Evolutionary conservation across 2,888 invertebrate genomes (phyloP), one percentile per base, ranked within the genome.

Genomic region (Meliscaeva auricollis): DNA sequence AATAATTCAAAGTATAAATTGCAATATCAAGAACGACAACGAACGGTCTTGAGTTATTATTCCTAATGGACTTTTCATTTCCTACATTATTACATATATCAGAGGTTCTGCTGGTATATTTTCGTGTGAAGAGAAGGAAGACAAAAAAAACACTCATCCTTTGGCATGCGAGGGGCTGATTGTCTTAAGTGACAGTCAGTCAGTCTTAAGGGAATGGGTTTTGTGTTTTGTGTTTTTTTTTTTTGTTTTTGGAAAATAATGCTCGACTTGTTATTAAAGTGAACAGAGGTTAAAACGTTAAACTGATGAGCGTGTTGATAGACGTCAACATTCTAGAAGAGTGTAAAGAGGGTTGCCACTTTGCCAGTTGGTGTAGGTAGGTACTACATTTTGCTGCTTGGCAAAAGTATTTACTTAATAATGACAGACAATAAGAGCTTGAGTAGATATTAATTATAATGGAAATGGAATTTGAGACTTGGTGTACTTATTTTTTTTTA

Each of bases 381-480:
- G n/a, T n/a, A n/a, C n/a, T n/a, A n/a, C n/a, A n/a, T n/a, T n/a
- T n/a, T n/a, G 13, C 7, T 38, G 38, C 38, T 9, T 13, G 9
- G 44, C 17, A 41, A 62, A 62, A 52, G 60, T 70, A 54, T 70
- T 70, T 52, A 77, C 41, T 62, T 62, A 78, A 72, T 54, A 58
- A 46, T 72, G 52, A 76, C 38, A 60, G 64, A 73, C 64, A 66
- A 66, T 41, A 64, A 73, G 73, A 66, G 60, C 54, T 72, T 66
- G n/a, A 22, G 13, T 52, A 30, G 56, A 38, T 60, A 50, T 79
- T 73, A 79, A 79, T 73, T 79, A 66, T 77, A 50, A 68, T 50
- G 64, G 62, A 73, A n/a, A 79, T 74, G 78, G 41, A 79, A 79
- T 73, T 73, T 68, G 68, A 75, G 41, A 62, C 62, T 50, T 56